Conservation (phyloP, 2,888 invertebrate species). For the Pollenia griseotomentosa region DNA sequence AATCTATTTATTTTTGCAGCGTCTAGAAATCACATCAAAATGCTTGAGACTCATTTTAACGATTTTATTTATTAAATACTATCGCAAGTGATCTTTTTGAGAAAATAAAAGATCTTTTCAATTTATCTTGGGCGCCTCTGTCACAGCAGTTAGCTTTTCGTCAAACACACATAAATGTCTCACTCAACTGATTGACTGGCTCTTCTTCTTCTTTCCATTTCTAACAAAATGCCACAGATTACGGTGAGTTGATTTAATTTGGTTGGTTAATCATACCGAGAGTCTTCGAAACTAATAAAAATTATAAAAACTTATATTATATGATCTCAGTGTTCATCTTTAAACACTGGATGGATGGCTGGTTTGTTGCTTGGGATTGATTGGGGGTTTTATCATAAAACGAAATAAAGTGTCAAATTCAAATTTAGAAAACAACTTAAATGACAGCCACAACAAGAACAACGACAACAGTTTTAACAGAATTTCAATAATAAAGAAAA, state of each 20-base stretch:
- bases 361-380: constrained; percentile 29
- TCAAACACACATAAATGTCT: constrained; percentile 65
- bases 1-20: constrained; percentile 41
- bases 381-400: constrained; percentile 49
- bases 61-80: no score
- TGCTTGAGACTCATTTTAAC: not conserved
- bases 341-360: not conserved
- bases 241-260: constrained; percentile 62
- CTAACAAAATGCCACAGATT: not conserved
- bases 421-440: constrained; percentile 59
- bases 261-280: constrained; percentile 59
- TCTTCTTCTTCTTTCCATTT: constrained; percentile 13
- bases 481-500: constrained; percentile 26
- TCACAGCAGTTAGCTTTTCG: constrained; percentile 71
- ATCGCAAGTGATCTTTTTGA: constrained; percentile 35
- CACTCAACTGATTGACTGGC: constrained; percentile 58
- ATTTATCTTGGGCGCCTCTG: constrained; percentile 69
- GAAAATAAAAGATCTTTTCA: constrained; percentile 54
- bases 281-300: constrained; percentile 38
- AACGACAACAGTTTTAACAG: constrained; percentile 41
- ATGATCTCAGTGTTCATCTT: not conserved
- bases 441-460: constrained; percentile 55
- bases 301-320: constrained; percentile 42
- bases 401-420: constrained; percentile 72
- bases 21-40: constrained; percentile 17